Evolutionary conservation across 2,113 vertebrate species (phyloP).

Genomic region (Psittacus erithacus): DNA sequence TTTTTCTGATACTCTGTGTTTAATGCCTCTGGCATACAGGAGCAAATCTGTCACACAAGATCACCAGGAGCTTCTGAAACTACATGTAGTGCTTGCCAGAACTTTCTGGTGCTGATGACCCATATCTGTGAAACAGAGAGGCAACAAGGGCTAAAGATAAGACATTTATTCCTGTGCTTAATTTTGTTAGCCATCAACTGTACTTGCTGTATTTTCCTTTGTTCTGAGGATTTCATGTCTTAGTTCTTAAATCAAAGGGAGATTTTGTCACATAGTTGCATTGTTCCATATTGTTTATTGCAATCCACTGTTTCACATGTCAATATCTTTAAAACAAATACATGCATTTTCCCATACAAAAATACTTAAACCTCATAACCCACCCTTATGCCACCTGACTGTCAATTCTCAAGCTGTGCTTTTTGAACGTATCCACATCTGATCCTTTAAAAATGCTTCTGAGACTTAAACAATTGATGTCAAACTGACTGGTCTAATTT

Average conservation of each 20-base stretch:
- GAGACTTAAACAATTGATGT: conserved; percentile 61
- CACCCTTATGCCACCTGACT: conserved; percentile 49
- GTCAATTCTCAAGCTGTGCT: conserved; percentile 63
- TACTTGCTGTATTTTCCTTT: not conserved
- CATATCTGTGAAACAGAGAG: not conserved
- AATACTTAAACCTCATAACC: conserved; percentile 47
- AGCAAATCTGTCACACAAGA: not conserved
- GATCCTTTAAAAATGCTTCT: conserved; percentile 71
- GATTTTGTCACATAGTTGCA: not conserved
- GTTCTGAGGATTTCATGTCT: not conserved
- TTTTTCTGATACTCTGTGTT: conserved; percentile 9
- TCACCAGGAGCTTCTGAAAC: not conserved
- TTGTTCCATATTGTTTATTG: not conserved
- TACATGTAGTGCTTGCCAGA: not conserved
- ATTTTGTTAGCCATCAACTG: not conserved
- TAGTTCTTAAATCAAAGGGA: conserved; percentile 16
- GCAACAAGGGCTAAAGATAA: not conserved
- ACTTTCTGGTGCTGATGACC: not conserved
- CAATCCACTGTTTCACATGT: not conserved
- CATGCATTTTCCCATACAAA: conserved; percentile 8
- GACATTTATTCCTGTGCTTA: not conserved
- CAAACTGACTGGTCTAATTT: conserved; percentile 71
- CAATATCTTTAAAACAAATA: conserved; percentile 16
- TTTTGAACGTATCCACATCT: conserved; percentile 63
- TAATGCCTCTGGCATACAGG: not conserved